A percentile compares a stretch with the other conserved stretches of the same genome.
Conservation (phyloP, 2,888 invertebrate species). For the Rhagonycha fulva region DNA sequence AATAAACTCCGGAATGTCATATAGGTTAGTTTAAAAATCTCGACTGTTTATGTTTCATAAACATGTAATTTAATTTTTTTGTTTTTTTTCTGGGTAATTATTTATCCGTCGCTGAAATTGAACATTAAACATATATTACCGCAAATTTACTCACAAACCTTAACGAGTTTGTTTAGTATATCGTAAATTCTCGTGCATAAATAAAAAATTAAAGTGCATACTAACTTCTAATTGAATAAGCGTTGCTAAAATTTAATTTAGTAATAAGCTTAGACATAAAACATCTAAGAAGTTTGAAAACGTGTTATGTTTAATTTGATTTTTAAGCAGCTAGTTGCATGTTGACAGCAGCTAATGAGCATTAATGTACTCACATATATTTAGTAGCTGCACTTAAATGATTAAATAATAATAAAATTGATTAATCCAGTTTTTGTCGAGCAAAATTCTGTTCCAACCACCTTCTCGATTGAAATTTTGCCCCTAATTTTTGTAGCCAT, state of each 20-base stretch:
- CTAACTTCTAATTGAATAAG: not conserved
- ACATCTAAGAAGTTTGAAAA: slow-evolving; percentile 20
- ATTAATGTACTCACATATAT: slow-evolving; percentile 2
- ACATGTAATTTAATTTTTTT: not conserved
- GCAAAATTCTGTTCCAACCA: not conserved
- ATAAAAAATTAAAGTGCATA: not conserved
- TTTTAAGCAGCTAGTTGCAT: slow-evolving; percentile 22
- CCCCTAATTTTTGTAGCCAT: not conserved
- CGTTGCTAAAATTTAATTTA: slow-evolving; percentile 18
- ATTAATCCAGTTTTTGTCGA: not conserved
- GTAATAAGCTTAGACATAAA: slow-evolving; percentile 20
- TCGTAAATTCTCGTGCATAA: not conserved
- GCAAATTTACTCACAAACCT: not conserved
- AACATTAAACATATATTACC: not conserved
- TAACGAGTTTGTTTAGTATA: not conserved
- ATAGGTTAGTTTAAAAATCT: not conserved
- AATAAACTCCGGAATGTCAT: not conserved
- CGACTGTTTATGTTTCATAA: not conserved
- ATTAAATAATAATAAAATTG: not conserved
- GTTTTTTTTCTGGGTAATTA: not conserved
- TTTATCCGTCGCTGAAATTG: not conserved
- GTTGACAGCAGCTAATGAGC: slow-evolving; percentile 8
- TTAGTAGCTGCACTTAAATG: slow-evolving; percentile 2
- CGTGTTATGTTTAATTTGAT: slow-evolving; percentile 33
- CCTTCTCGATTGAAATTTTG: not conserved